A percentile compares a stretch with the other conserved stretches of the same genome.
These are phyloP conservation scores for Polydrusus cervinus DNA, from an alignment of 2,888 invertebrate species.

Conservation along the genomic window DNA sequence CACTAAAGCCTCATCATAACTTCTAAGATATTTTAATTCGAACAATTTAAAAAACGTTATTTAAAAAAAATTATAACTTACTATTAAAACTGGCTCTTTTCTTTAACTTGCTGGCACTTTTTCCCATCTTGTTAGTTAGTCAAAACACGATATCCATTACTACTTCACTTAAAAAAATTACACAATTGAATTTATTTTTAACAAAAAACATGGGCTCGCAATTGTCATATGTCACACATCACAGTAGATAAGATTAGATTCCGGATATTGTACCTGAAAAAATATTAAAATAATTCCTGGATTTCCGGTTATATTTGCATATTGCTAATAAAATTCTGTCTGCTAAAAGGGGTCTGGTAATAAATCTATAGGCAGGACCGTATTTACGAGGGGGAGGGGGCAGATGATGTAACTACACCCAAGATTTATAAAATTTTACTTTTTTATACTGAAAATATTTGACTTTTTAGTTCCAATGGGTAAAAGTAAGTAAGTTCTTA, in stretches of 20 bases:
- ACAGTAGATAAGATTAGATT: constrained; percentile 23
- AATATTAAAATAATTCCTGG: constrained; percentile 15
- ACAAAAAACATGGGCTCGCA: neutral
- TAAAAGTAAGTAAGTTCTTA: too few relatives aligned
- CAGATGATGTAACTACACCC: too few relatives aligned
- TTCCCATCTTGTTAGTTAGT: constrained; percentile 63
- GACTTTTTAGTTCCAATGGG: too few relatives aligned
- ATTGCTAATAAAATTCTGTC: constrained; percentile 41
- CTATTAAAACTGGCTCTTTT: constrained; percentile 62
- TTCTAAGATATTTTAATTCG: neutral
- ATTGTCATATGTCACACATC: neutral
- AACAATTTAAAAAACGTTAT: neutral
- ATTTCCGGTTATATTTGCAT: constrained; percentile 34
- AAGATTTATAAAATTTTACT: too few relatives aligned
- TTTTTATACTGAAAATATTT: too few relatives aligned
- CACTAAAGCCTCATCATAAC: neutral
- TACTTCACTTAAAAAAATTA: constrained; percentile 3
- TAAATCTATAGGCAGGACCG: neutral
- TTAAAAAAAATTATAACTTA: too few relatives aligned
- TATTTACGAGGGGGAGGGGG: too few relatives aligned
- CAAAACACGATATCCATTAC: constrained; percentile 4
- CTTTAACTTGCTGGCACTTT: constrained; percentile 67
- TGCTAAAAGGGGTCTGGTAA: neutral
- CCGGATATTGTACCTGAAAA: constrained; percentile 15
- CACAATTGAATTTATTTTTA: neutral